Base-by-base conservation (phyloP, 2,888 invertebrate genomes). In the Cenopis cana region DNA sequence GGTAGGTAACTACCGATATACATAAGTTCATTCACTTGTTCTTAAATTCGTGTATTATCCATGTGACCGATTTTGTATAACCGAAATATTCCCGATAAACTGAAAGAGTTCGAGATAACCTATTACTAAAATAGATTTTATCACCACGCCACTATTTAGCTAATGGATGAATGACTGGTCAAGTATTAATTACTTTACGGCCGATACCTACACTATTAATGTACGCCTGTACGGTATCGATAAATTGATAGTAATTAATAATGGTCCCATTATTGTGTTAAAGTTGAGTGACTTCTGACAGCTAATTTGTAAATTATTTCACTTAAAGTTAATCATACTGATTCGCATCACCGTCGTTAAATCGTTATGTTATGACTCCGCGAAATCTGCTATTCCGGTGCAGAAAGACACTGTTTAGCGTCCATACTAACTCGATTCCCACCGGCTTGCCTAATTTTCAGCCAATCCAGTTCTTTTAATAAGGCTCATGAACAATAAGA, bases 81-180 rank as follows among this genome's bases (percentile, higher is more conserved):
- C 68, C 54, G 54, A 68, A 60, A 61, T 38, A 52, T 55, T 56
- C 18, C 52, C 17, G 68, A 68, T 68, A 68, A 68, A 60, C 68
- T 33, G 33, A 9, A 20, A 9, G 24, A 50, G 12, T 61, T 54
- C 29, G 11, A 18, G 68, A 68, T 68, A 68, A 68, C 68, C 68
- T 24, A 61, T 61, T 54, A 46, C 46, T 41, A 60, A 54, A 61
- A 68, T 52, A 61, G 60, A 68, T 60, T 36, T 24, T 64, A 64
- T 64, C 64, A 24, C 24, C n/a, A 36, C 36, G 62, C 20, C 20
- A 50, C 33, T 50, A 54, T 54, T 62, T 38, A 54, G 38, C 38
- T 64, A 64, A 64, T 64, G 52, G 54, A 38, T 64, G 20, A 64
- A 64, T 64, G 64, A 64, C 50, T 52, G 17, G 52, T 38, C 14